Base-by-base conservation (phyloP, 2,113 vertebrate species). In the Morone chrysops region DNA sequence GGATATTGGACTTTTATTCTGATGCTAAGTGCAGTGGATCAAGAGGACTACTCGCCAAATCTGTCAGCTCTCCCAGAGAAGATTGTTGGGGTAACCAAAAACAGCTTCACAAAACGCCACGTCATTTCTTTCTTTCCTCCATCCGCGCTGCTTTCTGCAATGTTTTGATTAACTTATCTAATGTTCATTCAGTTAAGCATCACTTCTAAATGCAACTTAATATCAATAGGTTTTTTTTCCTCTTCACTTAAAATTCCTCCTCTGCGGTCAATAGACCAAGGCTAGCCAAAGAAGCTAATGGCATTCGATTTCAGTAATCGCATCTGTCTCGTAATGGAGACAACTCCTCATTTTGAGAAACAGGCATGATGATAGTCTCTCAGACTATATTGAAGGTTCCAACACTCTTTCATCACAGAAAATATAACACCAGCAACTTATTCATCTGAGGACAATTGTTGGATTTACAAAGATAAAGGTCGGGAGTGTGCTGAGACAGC, bases 381-480 rank as follows among this genome's bases (percentile, higher is more conserved):
- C 8, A 18, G 20, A 68, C 45, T 1, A 6, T 16, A 63, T 75
- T 45, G 57, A 65, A 75, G 4, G 11, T 25, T 38, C 1, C n/a
- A 60, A 10, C 18, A 0, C 65, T 59, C 36, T 45, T 69, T 73
- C 40, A 54, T 84, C 59, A 25, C 18, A 68, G 56, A 79, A 31
- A 82, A 71, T 62, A 31, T 43, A 73, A 82, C 61, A 75, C n/a
- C 50, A 4, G 65, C 5, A 43, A 25, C 41, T 60, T 38, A 31
- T 78, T 85, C 65, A 62, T 63, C 41, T 1, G 48, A 74, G 67
- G 61, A 80, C 48, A 76, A 76, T 62, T 25, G 76, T 38, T 75
- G 80, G 81, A 86, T 83, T 85, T 81, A 14, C 63, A 17, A 8
- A 65, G 38, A 68, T 45, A 87, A 81, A 77, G 53, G 63, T 70